Percentiles rank a stretch among this genome's conserved stretches.
These are phyloP conservation scores for Herpailurus yagouaroundi DNA, from an alignment of 2,113 vertebrate genomes.

Conservation along the genomic window DNA sequence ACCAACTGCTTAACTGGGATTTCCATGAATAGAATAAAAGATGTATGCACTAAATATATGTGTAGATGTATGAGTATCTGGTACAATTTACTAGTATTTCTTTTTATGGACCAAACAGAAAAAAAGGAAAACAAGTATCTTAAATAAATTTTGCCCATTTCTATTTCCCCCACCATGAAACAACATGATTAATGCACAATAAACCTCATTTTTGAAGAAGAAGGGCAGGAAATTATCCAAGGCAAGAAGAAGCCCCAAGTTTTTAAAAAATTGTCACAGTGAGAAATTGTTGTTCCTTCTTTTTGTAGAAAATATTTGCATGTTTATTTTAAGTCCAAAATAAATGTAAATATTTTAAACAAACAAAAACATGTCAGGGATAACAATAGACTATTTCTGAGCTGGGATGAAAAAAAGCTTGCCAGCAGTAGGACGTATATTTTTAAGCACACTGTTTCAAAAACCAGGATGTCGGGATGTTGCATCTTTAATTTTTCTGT, in stretches of 20 bases:
- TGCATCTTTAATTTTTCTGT: conserved; percentile 93
- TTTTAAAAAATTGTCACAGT: conserved; percentile 67
- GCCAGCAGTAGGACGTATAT: conserved; percentile 84
- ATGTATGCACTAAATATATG: conserved; percentile 66
- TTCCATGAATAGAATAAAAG: conserved; percentile 71
- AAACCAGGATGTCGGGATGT: conserved; percentile 87
- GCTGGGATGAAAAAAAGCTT: conserved; percentile 76
- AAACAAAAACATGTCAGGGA: conserved; percentile 85
- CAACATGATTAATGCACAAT: conserved; percentile 79
- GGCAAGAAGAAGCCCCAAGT: conserved; percentile 68
- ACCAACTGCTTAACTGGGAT: conserved; percentile 73
- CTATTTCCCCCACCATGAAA: conserved; percentile 73
- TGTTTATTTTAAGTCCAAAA: conserved; percentile 86
- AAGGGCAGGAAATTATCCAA: conserved; percentile 61
- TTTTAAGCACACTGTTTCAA: conserved; percentile 87
- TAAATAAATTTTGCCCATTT: conserved; percentile 64
- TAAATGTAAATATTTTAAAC: conserved; percentile 88
- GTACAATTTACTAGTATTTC: conserved; percentile 64
- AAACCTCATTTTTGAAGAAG: conserved; percentile 74
- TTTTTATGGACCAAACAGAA: conserved; percentile 42
- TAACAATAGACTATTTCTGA: conserved; percentile 86
- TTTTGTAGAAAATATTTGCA: conserved; percentile 84
- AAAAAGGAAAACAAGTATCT: not conserved
- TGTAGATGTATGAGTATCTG: conserved; percentile 1
- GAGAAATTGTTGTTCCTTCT: conserved; percentile 77